Evolutionary conservation across 2,113 vertebrate genomes (phyloP).

Genomic region (Antennarius striatus): DNA sequence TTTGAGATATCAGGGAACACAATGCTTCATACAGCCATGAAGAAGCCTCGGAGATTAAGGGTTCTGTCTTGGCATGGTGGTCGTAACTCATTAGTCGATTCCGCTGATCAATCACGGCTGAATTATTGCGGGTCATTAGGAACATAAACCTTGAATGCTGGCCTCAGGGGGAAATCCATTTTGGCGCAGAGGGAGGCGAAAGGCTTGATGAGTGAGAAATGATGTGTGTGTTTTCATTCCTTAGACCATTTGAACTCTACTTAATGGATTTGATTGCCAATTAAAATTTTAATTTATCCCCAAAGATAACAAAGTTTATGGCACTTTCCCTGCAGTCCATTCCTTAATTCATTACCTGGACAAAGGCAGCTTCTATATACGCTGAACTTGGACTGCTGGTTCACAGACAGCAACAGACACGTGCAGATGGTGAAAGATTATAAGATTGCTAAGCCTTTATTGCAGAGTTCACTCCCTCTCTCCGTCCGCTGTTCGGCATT

Average conservation of each 20-base stretch:
- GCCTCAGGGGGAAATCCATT: slow-evolving; percentile 46
- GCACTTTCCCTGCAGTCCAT: neutral
- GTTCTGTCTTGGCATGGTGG: neutral
- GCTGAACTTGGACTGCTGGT: slow-evolving; percentile 17
- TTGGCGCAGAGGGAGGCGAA: slow-evolving; percentile 31
- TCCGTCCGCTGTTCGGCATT: slow-evolving; percentile 52
- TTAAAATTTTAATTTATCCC: slow-evolving; percentile 24
- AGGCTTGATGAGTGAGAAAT: slow-evolving; percentile 20
- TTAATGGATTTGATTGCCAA: slow-evolving; percentile 26
- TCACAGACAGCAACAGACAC: slow-evolving; percentile 17
- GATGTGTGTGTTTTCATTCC: neutral
- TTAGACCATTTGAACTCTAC: neutral
- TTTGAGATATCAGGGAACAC: neutral
- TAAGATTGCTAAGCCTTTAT: slow-evolving; percentile 47
- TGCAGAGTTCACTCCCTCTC: slow-evolving; percentile 25
- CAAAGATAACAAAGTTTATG: slow-evolving; percentile 3
- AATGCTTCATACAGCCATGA: slow-evolving; percentile 9
- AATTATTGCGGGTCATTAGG: slow-evolving; percentile 62
- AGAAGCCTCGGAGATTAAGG: slow-evolving; percentile 27
- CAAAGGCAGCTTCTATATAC: neutral
- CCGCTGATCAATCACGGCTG: slow-evolving; percentile 54
- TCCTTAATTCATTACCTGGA: neutral
- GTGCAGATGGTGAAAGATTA: neutral
- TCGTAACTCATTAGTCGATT: slow-evolving; percentile 53
- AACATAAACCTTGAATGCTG: slow-evolving; percentile 45